A percentile compares a stretch with the other conserved stretches of the same genome.
These are phyloP conservation scores for Dryobates pubescens DNA, from an alignment of 2,797 vertebrate species.

Conservation along the genomic window DNA sequence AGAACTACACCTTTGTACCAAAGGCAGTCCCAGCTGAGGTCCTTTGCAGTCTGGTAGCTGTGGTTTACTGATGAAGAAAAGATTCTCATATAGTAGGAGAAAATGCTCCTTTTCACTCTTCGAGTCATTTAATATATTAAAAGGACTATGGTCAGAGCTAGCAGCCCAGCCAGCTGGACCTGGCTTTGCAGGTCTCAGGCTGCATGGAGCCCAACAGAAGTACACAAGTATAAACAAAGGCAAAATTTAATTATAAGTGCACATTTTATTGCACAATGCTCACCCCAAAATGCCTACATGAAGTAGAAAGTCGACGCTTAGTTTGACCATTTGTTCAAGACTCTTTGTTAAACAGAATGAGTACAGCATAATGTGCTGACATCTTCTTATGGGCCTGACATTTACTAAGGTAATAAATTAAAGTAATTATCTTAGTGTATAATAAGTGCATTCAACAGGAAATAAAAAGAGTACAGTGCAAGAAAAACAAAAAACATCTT, in stretches of 20 bases:
- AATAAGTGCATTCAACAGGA: slow-evolving; percentile 40
- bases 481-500: neutral
- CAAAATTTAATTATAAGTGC: slow-evolving; percentile 37
- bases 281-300: slow-evolving; percentile 3
- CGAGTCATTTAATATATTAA: neutral
- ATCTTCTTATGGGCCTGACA: slow-evolving; percentile 12
- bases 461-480: slow-evolving; percentile 10
- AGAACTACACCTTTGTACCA: neutral
- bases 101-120: neutral
- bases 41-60: neutral
- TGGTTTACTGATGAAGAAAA: neutral
- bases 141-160: neutral
- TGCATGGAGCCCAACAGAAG: neutral
- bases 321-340: neutral
- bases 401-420: slow-evolving; percentile 53
- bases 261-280: slow-evolving; percentile 19
- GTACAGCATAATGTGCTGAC: neutral
- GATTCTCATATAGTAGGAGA: fast-evolving
- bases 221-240: neutral
- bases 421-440: slow-evolving; percentile 41
- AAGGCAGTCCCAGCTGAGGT: neutral
- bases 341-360: slow-evolving; percentile 15
- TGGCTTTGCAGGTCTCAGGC: neutral
- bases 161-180: neutral
- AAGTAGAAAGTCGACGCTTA: neutral